These are phyloP conservation scores for Laothoe populi DNA, from an alignment of 2,888 invertebrate species.

Conservation along the genomic window DNA sequence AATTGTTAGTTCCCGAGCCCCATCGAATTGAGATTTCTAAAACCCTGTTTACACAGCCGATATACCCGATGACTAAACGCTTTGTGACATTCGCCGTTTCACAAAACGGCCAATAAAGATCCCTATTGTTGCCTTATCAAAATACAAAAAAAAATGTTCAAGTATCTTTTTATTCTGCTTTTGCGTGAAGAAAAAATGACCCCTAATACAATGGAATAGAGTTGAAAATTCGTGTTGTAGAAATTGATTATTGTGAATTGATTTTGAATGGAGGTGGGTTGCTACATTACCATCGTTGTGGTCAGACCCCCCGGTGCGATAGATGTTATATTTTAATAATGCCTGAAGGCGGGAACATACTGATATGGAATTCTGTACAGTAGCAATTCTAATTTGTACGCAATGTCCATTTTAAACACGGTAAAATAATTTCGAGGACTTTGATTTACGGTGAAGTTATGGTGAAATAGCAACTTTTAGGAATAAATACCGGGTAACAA, in stretches of 20 bases:
- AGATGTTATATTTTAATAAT: constrained; percentile 27
- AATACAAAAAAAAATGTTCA: constrained; percentile 59
- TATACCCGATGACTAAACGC: constrained; percentile 64
- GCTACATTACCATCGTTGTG: constrained; percentile 52
- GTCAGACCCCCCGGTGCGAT: constrained; percentile 59
- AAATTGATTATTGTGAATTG: constrained; percentile 51
- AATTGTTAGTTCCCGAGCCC: constrained; percentile 19
- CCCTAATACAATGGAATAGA: constrained; percentile 38
- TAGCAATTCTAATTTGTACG: not conserved
- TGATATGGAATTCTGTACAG: not conserved
- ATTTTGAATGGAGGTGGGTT: constrained; percentile 57
- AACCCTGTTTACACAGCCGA: constrained; percentile 74
- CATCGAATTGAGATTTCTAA: constrained; percentile 43
- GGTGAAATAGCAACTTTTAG: no score
- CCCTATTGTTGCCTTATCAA: constrained; percentile 69
- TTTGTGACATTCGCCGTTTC: constrained; percentile 74
- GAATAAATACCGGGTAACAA: no score
- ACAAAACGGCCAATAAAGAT: constrained; percentile 79
- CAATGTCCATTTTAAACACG: no score
- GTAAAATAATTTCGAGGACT: no score
- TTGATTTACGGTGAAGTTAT: no score
- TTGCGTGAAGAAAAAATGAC: constrained; percentile 30
- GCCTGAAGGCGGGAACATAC: not conserved
- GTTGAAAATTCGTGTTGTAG: constrained; percentile 29
- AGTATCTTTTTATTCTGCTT: constrained; percentile 44